A percentile compares a stretch with the other conserved stretches of the same genome.
These are phyloP conservation scores for Miniopterus natalensis DNA, from an alignment of 2,113 vertebrate genomes.

Conservation along the genomic window DNA sequence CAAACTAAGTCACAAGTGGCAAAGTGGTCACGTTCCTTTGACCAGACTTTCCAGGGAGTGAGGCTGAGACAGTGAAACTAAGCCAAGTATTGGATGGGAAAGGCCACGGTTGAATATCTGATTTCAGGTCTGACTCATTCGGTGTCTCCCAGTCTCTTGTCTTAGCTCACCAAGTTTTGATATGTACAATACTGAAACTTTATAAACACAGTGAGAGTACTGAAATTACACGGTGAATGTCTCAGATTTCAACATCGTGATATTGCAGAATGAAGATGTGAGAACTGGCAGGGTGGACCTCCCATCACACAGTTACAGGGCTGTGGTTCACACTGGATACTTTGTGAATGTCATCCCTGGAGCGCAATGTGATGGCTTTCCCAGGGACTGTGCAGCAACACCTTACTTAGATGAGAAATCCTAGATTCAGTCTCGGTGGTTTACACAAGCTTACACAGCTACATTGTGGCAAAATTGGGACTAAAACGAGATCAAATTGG, in stretches of 20 bases:
- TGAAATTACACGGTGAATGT: background rate
- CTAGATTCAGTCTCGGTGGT: background rate
- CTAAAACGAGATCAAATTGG: background rate
- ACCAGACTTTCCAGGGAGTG: background rate
- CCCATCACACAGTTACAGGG: background rate
- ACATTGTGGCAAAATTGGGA: background rate
- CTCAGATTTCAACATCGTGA: background rate
- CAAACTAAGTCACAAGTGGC: conserved; percentile 20
- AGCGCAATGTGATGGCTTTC: background rate
- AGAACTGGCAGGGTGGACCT: background rate
- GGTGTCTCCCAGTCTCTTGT: background rate
- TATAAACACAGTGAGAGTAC: background rate
- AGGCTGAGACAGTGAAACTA: background rate
- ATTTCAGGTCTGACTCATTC: background rate
- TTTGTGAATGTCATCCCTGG: background rate
- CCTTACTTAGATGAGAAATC: background rate
- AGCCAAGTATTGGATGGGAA: background rate
- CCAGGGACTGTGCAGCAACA: background rate
- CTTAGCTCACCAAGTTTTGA: conserved; percentile 3
- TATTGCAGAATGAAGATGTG: background rate
- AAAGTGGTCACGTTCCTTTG: background rate
- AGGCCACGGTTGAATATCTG: background rate
- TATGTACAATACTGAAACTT: background rate
- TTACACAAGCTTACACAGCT: background rate
- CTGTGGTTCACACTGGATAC: accelerated